phyloP scores from a whole-genome alignment of 2,888 invertebrate species.

The Lasiommata megera region DNA sequence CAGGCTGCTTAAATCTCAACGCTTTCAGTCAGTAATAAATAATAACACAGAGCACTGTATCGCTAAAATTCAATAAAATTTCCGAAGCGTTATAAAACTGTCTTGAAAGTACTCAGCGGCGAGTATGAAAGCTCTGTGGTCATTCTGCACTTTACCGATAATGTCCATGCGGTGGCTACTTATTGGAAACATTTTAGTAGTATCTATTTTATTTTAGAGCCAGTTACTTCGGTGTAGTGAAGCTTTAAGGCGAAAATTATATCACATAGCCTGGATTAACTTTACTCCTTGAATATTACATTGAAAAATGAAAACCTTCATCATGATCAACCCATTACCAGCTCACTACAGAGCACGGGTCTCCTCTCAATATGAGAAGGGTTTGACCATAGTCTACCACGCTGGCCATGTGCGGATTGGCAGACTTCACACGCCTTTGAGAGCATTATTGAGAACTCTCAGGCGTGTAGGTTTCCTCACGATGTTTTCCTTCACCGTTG shows the following conservation, averaged over 20 bases:
- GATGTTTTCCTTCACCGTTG: too few species aligned
- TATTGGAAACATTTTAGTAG: constrained; percentile 12
- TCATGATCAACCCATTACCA: too few species aligned
- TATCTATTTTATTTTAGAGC: constrained; percentile 10
- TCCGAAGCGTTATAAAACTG: not conserved
- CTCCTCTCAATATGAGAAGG: too few species aligned
- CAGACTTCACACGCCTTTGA: too few species aligned
- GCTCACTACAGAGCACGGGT: too few species aligned
- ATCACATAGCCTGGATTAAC: not conserved
- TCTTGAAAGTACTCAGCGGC: constrained; percentile 1
- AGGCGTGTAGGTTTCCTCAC: too few species aligned
- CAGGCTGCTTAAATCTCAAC: too few species aligned
- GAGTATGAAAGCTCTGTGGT: constrained; percentile 14
- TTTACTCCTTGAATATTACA: not conserved
- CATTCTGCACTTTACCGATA: constrained; percentile 9
- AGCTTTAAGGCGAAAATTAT: not conserved
- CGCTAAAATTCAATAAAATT: constrained; percentile 1
- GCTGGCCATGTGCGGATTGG: too few species aligned
- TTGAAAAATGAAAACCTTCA: not conserved
- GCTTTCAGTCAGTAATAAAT: not conserved
- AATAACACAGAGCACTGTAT: not conserved
- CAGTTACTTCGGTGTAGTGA: not conserved
- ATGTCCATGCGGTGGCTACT: constrained; percentile 12
- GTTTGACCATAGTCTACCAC: too few species aligned
- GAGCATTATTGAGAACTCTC: too few species aligned